Conservation (phyloP, 2,113 vertebrate species). For the Myrmophylax atrothorax region DNA sequence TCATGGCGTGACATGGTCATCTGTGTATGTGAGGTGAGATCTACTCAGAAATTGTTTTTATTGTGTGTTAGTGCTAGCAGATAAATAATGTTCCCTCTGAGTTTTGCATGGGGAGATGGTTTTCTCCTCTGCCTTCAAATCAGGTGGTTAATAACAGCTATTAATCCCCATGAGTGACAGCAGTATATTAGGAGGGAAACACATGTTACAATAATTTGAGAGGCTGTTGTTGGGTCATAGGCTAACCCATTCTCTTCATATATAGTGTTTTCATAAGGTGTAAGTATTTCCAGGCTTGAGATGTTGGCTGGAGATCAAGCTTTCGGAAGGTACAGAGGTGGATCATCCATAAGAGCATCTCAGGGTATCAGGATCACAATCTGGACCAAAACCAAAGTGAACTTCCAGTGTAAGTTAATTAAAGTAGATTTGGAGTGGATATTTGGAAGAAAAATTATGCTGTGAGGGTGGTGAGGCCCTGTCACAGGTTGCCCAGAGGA, state of each 20-base stretch:
- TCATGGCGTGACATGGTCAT: neutral
- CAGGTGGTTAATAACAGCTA: constrained; percentile 25
- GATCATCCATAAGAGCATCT: neutral
- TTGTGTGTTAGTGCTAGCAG: constrained; percentile 22
- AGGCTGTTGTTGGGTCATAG: constrained; percentile 30
- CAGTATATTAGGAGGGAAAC: constrained; percentile 23
- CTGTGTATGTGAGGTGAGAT: constrained; percentile 1
- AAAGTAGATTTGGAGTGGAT: neutral
- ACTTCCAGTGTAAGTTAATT: neutral
- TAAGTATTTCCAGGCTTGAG: neutral
- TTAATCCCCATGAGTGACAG: constrained; percentile 53
- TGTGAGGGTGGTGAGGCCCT: neutral
- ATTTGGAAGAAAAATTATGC: neutral
- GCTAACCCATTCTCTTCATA: neutral
- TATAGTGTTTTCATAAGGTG: constrained; percentile 7
- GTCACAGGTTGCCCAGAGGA: neutral
- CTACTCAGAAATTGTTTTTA: constrained; percentile 54
- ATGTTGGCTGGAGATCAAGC: neutral
- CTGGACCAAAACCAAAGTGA: neutral
- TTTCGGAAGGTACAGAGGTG: neutral
- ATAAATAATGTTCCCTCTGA: constrained; percentile 38
- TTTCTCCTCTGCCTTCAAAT: neutral
- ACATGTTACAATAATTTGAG: constrained; percentile 60
- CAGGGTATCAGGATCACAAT: neutral
- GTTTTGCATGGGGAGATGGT: neutral